Base-by-base conservation (phyloP, 1,140 invertebrate genomes). In the Zaprionus ornatus region DNA sequence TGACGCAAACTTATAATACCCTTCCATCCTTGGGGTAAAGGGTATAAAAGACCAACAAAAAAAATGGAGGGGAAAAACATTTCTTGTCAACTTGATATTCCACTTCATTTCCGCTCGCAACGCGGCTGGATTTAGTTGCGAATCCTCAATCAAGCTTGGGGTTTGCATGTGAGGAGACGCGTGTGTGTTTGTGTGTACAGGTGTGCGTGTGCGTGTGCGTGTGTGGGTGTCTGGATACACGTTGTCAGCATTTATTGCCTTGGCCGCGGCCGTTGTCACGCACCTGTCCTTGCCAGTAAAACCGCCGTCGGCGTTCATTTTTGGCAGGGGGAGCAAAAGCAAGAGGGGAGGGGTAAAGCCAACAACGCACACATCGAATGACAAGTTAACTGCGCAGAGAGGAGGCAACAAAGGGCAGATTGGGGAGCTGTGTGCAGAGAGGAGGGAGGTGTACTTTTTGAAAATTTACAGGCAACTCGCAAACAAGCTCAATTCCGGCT, bases 71-170 rank as follows among this genome's bases (percentile, higher is more conserved):
- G 29, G 29, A 32, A 74, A 29, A 50, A 40, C 21, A 64, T 10
- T 42, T 42, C 79, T 72, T 70, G 74, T 73, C 76, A 87, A 87
- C 55, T 86, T 62, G 54, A 86, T 82, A 78, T 82, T 87, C 73
- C 82, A 55, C 76, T 83, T 82, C 72, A 86, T 79, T 81, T 81
- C 76, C 79, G 54, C 12, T 61, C 35, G 63, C 54, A 45, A 63
- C 37, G 66, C 68, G 59, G 64, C 77, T 79, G 77, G 74, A 77
- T 74, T 77, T 62, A 42, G 12, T 57, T 63, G 40, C 35, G 69
- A 52, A 62, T 76, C 40, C 59, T 48, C 69, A 45, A 27, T 56
- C 45, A 19, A 9, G 4, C 3, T 27, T 10, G 42, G 60, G 19
- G 17, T 29, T 15, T 57, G 52, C n/a, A n/a, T 19, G 42, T 25